Base-by-base conservation (phyloP, 1,140 invertebrate genomes). In the Eciton burchellii region DNA sequence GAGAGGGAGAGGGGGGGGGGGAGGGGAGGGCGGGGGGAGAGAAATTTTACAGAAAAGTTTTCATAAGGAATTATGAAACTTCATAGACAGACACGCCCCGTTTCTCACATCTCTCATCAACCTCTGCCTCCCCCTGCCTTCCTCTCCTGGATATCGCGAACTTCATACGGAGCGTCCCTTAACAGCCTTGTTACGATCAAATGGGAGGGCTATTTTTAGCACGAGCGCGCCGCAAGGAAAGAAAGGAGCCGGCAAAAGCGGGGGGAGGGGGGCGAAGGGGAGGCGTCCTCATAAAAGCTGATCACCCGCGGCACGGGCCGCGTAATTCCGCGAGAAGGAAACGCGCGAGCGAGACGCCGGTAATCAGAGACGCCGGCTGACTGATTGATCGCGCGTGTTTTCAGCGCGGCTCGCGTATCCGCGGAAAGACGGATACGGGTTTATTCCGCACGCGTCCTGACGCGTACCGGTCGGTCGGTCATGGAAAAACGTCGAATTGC, bases 251-350 rank as follows among this genome's bases (percentile, higher is more conserved):
- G 47, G 57, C 12, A 49, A 62, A 70, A 45, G 52, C 56, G 49
- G 47, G 14, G 72, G 35, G 45, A 66, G 52, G 65, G 16, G 54
- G 49, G 21, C 19, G 59, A 35, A 29, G n/a, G n/a, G n/a, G n/a
- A 35, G 54, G 21, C 21, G 52, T 49, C 57, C 82, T 76, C 19
- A 76, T 82, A 85, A 56, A 83, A 52, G 29, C 43, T 26, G 71
- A 83, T 77, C 65, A 74, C 26, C 45, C 43, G 19, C n/a, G 29
- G 56, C 49, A 59, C n/a, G 43, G 54, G 49, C n/a, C 60, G 47
- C 71, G 66, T 86, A 86, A 87, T 87, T 87, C 65, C 54, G 70
- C 49, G 84, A 47, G 29, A 82, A 49, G 47, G 82, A 52, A 84
- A 24, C 24, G 21, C 14, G 19, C 14, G 41, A 16, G 52, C 43